Base-by-base conservation (phyloP, 1,140 invertebrate species). In the Scylla paramamosain region DNA sequence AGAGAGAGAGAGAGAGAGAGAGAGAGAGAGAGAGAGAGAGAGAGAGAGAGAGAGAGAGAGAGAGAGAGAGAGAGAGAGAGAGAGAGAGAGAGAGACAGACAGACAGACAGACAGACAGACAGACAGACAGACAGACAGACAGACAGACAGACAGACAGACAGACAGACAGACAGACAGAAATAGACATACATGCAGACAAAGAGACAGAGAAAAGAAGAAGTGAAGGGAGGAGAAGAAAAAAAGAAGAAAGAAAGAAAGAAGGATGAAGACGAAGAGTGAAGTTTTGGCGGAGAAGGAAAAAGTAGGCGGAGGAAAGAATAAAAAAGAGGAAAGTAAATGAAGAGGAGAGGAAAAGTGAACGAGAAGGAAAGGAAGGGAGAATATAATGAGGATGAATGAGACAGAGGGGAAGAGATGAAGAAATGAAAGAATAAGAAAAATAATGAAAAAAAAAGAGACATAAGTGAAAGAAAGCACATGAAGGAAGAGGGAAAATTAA, bases 11-110 rank as follows among this genome's bases (percentile, higher is more conserved):
- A 59, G 20, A 59, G 52, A 59, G 52, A 59, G 20, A 16, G 10
- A 20, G 20, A 59, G 16, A 20, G 28, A 88, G 86, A 88, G 31
- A 31, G 16, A 88, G 7, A 88, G 31, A 39, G 31, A 39, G 28
- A 39, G 31, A 67, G 52, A 48, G 89, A 91, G 29, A n/a, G 29
- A n/a, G 46, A 52, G 89, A 67, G 52, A 48, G 86, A 88, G 28
- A 29, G 86, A 29, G 31, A 32, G 86, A 88, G 86, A 88, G 86
- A 88, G 86, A 88, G 86, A 88, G 86, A 88, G 86, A 88, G 86
- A 88, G 86, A 88, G 86, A 88, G 86, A 88, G 28, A 88, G n/a
- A 88, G 28, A 88, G 86, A 39, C 16, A 86, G 12, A 59, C 2
- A 59, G 20, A 59, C 2, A 59, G 52, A 59, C 0, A 16, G 10